Evolutionary conservation across 2,797 vertebrate genomes (phyloP).

Genomic region (Sciaenops ocellatus): DNA sequence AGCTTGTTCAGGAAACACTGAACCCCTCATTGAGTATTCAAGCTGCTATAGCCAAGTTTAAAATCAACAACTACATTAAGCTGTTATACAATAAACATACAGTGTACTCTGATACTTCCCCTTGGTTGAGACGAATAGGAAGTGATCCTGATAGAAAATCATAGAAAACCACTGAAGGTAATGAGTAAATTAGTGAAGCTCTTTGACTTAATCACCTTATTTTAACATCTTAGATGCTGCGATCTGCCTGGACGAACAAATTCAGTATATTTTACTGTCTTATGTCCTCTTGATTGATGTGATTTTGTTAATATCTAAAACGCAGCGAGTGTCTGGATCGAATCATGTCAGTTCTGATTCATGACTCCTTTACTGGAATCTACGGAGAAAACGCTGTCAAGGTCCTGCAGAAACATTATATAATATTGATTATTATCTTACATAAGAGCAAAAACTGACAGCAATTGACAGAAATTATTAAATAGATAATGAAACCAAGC

Average conservation of each 20-base stretch:
- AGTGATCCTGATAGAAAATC: constrained; percentile 1
- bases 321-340: constrained; percentile 42
- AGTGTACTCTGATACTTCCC: constrained; percentile 24
- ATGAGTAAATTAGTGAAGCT: constrained; percentile 8
- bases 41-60: constrained; percentile 32
- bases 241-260: neutral
- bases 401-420: constrained; percentile 23
- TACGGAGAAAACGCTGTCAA: constrained; percentile 11
- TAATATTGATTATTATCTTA: constrained; percentile 22
- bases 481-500: constrained; percentile 5
- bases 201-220: neutral
- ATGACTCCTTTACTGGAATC: constrained; percentile 45
- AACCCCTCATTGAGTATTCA: constrained; percentile 20
- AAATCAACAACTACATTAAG: constrained; percentile 49
- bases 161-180: constrained; percentile 12
- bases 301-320: constrained; percentile 16
- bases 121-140: constrained; percentile 6
- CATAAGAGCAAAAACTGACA: constrained; percentile 8
- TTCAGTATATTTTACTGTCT: neutral
- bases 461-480: neutral
- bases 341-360: constrained; percentile 45
- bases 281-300: neutral
- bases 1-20: constrained; percentile 60
- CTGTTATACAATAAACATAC: constrained; percentile 50
- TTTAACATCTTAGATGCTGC: neutral